Base-by-base conservation (phyloP, 1,140 invertebrate species). In the Rhizoglyphus robini region DNA sequence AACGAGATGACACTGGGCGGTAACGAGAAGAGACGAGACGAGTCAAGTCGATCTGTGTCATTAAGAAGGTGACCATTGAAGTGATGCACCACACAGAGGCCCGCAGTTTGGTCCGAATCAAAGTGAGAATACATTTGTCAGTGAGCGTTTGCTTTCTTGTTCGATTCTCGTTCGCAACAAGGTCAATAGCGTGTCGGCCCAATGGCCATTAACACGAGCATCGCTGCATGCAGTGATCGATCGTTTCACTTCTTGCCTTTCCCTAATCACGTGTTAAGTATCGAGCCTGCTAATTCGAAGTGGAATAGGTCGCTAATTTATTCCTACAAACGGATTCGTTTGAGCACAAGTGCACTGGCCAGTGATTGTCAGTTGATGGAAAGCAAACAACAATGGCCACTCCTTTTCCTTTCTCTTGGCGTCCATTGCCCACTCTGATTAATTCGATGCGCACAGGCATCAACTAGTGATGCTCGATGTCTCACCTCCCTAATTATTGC, bases 221-320 rank as follows among this genome's bases (percentile, higher is more conserved):
- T 54, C 51, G 31, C 51, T 20, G 51, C 51, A 32, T 54, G 51
- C 51, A 54, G 51, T 54, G 51, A 54, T 54, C 51, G 51, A 54
- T 54, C 51, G 51, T 5, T 20, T 54, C 23, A 32, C 51, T 18
- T 41, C 36, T 41, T 41, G 8, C 18, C 36, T 41, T 41, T 18
- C 18, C 36, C 36, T 41, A 54, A 54, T 54, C 51, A 54, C 51
- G 51, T 54, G 51, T 32, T 54, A 54, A 54, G 51, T 54, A 54
- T 54, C 51, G 20, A 46, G 41, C 41, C 41, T 46, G n/a, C n/a
- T n/a, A n/a, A n/a, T n/a, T n/a, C n/a, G n/a, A n/a, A n/a, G n/a
- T n/a, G n/a, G n/a, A n/a, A n/a, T n/a, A n/a, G n/a, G n/a, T n/a
- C n/a, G 51, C 20, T 54, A 54, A 54, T 54, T 54, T 54, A 54